Evolutionary conservation across 2,113 vertebrate species (phyloP).

Genomic region (Hydrolagus affinis): DNA sequence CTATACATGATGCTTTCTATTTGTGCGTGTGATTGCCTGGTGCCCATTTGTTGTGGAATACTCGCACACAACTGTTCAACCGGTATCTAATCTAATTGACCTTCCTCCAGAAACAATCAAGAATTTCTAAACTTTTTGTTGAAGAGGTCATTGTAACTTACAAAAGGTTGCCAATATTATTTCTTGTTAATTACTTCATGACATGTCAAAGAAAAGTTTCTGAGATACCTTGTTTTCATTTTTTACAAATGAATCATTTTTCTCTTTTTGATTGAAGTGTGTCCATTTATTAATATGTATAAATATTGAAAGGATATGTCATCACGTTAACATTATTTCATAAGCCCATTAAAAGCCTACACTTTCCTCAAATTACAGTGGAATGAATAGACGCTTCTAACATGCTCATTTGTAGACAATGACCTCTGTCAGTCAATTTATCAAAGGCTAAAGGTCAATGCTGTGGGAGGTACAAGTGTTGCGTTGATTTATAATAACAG

Average conservation of each 20-base stretch:
- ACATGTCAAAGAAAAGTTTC: not conserved
- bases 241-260: not conserved
- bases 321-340: slow-evolving; percentile 41
- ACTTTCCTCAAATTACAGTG: slow-evolving; percentile 49
- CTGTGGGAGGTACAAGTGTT: slow-evolving; percentile 53
- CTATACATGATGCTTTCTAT: not conserved
- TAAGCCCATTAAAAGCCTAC: slow-evolving; percentile 41
- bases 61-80: not conserved
- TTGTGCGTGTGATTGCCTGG: not conserved
- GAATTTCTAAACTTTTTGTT: not conserved
- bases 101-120: not conserved
- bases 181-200: not conserved
- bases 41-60: not conserved
- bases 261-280: not conserved
- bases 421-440: slow-evolving; percentile 70
- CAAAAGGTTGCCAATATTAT: not conserved
- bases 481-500: slow-evolving; percentile 47
- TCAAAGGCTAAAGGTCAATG: slow-evolving; percentile 63
- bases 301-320: slow-evolving; percentile 43
- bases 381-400: slow-evolving; percentile 49
- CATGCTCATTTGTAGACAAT: slow-evolving; percentile 56
- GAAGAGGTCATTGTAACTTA: slow-evolving; percentile 1
- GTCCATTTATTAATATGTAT: slow-evolving; percentile 33
- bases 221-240: too few species aligned
- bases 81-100: not conserved